Evolutionary conservation across 2,888 invertebrate genomes (phyloP), one percentile per base, ranked within the genome.

Genomic region (Drosophila tanythrix): DNA sequence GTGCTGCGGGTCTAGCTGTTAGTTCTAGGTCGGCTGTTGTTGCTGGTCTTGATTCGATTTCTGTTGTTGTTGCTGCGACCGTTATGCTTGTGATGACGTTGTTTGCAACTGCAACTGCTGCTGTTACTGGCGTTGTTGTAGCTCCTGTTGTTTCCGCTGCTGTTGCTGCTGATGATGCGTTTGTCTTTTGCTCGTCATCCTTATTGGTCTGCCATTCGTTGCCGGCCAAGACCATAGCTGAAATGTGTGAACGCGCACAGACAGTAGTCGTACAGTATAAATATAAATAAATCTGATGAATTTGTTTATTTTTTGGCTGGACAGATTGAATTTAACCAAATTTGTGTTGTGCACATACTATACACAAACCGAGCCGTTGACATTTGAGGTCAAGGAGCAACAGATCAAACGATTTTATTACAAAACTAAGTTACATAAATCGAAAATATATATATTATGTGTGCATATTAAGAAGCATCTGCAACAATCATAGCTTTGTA

Each of bases 201-300:
- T 91, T 84, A 72, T 89, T 90, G 57, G 79, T 90, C 70, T 85
- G 87, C 92, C 91, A 91, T 91, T 92, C 92, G 84, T 89, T 92
- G 81, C 90, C 91, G 83, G 91, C 92, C 88, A 92, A 91, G 86
- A 92, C 92, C 92, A 92, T 92, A 88, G 88, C 92, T 92, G 73
- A 29, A 63, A 74, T 25, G 40, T 38, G 74, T 40, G 25, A 61
- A 58, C 25, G 38, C 48, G 46, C 50, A 50, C 29, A 51, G 52
- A 59, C 40, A 62, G 58, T 68, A 52, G 64, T 62, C 52, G 62
- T 35, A 53, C 69, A 69, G 69, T 69, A 46, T 52, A 58, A 58
- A 46, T 15, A 25, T 46, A 21, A 38, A 13, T 29, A 61, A 53
- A 51, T 57, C 48, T 36, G 58, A 40, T 52, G 33, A 57, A 55